A percentile compares a stretch with the other conserved stretches of the same genome.
These are phyloP conservation scores for Perccottus glenii DNA, from an alignment of 2,113 vertebrate genomes.

Conservation along the genomic window DNA sequence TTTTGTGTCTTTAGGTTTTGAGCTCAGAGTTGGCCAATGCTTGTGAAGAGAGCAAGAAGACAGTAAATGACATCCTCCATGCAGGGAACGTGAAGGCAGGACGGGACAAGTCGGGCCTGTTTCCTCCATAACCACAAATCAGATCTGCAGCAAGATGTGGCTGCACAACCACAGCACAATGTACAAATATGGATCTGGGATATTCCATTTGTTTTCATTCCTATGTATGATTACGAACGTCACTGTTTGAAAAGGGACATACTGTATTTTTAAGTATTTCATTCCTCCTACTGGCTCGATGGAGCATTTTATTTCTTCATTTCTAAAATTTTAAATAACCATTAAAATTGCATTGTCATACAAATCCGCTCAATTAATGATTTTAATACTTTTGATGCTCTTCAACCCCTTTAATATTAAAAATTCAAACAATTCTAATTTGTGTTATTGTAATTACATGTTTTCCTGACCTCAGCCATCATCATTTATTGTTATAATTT, in stretches of 20 bases:
- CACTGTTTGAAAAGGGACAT: conserved; percentile 76
- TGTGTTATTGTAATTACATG: too few species aligned
- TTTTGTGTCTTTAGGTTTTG: conserved; percentile 80
- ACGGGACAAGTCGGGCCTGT: conserved; percentile 87
- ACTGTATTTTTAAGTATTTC: conserved; percentile 59
- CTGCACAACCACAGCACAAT: conserved; percentile 49
- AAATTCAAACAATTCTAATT: too few species aligned
- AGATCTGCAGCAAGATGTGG: conserved; percentile 39
- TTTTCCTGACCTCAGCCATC: too few species aligned
- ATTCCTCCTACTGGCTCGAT: conserved; percentile 48
- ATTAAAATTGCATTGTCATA: neutral
- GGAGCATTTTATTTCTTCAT: conserved; percentile 50
- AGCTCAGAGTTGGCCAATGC: conserved; percentile 95
- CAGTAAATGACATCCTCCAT: conserved; percentile 92
- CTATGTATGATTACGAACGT: conserved; percentile 62
- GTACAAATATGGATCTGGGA: conserved; percentile 61
- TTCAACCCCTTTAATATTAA: too few species aligned
- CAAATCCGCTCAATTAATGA: neutral
- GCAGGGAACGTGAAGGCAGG: conserved; percentile 94
- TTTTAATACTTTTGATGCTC: neutral
- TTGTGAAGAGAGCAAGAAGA: conserved; percentile 96
- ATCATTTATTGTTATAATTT: neutral
- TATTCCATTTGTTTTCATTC: conserved; percentile 59
- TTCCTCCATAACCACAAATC: conserved; percentile 58
- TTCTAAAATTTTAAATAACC: neutral